Base-by-base conservation (phyloP, 2,888 invertebrate species). In the Cheilosia variabilis region DNA sequence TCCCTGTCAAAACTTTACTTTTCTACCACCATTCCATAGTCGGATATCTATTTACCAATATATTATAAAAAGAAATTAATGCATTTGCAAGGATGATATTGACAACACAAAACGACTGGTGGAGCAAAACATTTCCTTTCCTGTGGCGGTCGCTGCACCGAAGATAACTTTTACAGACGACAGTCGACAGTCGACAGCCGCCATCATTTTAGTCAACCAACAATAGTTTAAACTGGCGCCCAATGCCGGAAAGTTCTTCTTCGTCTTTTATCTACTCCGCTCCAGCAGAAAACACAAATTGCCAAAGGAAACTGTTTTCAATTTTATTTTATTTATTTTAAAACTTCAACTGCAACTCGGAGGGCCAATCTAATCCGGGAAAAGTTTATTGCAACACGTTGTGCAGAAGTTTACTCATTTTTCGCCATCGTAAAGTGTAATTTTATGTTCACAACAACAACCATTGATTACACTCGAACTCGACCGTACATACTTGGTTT, bases 121-220 rank as follows among this genome's bases (percentile, higher is more conserved):
- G n/a, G 47, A 77, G 55, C 45, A 78, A 71, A 69, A 69, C 71
- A 78, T 50, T 55, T 78, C 77, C 77, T 50, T 55, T 78, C 77
- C 77, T 52, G 52, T 45, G 31, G 24, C 34, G 27, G 43, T 68
- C 43, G 50, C 13, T 58, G 71, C 55, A 58, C 63, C 57, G 17
- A 43, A 55, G 63, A 47, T 22, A 52, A 71, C 57, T 43, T 41
- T 52, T 43, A 15, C 72, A 79, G 78, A 79, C 72, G 15, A 65
- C 27, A 27, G 27, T 27, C 27, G 27, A 27, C 19, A 19, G 19
- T 19, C 19, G 19, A 19, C 50, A 34, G 52, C 57, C 63, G 63
- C 72, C 50, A 58, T 63, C 50, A 76, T 58, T 55, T 45, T 17
- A 62, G 27, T 31, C 55, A 68, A 37, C 43, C 15, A 47, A n/a